A percentile compares a stretch with the other conserved stretches of the same genome.
Conservation (phyloP, 2,797 vertebrate species). For the Falco berigora region DNA sequence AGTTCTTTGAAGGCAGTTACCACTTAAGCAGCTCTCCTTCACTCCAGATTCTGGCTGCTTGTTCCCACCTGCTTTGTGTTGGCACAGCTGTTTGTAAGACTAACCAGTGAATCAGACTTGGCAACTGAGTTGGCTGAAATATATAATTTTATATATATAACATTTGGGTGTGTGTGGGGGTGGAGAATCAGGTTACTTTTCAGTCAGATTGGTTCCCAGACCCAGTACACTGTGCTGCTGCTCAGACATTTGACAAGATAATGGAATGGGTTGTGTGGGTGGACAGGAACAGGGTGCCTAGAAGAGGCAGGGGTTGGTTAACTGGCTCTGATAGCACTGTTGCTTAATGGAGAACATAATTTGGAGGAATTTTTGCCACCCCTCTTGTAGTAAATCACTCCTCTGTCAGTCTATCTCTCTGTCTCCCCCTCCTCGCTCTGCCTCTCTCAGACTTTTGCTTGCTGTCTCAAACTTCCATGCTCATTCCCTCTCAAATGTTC, state of each 20-base stretch:
- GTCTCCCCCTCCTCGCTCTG: fast-evolving
- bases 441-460: neutral
- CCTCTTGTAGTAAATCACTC: neutral
- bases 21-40: neutral
- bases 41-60: neutral
- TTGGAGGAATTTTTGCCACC: neutral
- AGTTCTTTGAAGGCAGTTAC: neutral
- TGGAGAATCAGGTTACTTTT: conserved; percentile 20
- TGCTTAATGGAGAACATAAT: neutral
- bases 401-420: neutral
- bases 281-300: neutral
- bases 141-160: conserved; percentile 15
- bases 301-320: neutral
- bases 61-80: conserved; percentile 33
- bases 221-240: neutral
- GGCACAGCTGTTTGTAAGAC: conserved; percentile 26
- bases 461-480: neutral
- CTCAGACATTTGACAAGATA: conserved; percentile 1
- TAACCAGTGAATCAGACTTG: neutral
- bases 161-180: neutral
- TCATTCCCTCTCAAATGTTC: neutral
- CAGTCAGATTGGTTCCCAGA: neutral
- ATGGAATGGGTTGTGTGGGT: neutral
- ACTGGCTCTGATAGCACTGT: neutral
- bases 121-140: neutral